Conservation (phyloP, 2,113 vertebrate species). For the Morone saxatilis region DNA sequence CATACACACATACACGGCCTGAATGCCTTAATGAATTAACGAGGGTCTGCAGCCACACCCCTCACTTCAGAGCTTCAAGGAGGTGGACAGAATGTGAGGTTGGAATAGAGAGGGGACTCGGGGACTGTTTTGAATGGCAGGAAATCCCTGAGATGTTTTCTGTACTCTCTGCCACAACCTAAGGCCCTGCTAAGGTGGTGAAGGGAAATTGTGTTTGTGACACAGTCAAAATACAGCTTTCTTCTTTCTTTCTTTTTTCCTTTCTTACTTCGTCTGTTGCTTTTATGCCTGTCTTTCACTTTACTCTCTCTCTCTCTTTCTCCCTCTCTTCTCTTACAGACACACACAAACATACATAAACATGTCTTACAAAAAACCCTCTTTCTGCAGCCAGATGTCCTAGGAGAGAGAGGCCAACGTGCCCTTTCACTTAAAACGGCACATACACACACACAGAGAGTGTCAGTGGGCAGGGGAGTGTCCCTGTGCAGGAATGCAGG, state of each 20-base stretch:
- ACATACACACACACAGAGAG: constrained; percentile 59
- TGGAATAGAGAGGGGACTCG: constrained; percentile 61
- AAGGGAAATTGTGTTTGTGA: constrained; percentile 61
- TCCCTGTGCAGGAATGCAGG: constrained; percentile 82
- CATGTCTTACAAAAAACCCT: constrained; percentile 63
- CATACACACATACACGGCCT: constrained; percentile 40
- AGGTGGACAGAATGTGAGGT: constrained; percentile 61
- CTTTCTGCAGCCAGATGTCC: constrained; percentile 78
- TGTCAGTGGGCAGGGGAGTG: constrained; percentile 81
- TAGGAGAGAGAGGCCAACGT: constrained; percentile 75
- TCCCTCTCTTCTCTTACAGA: not conserved
- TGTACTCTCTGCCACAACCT: constrained; percentile 73
- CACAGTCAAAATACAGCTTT: constrained; percentile 36
- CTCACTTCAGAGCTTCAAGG: constrained; percentile 65
- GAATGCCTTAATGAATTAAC: constrained; percentile 67
- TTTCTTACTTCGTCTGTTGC: not conserved
- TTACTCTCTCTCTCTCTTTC: not conserved
- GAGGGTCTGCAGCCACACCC: constrained; percentile 56
- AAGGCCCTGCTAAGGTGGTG: constrained; percentile 56
- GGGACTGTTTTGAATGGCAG: constrained; percentile 82
- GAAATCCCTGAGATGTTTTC: constrained; percentile 86
- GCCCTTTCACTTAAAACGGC: constrained; percentile 75
- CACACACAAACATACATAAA: constrained; percentile 62
- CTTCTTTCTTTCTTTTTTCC: not conserved
- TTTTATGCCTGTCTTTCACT: not conserved